Base-by-base conservation (phyloP, 2,888 invertebrate species). In the Eulithis prunata region DNA sequence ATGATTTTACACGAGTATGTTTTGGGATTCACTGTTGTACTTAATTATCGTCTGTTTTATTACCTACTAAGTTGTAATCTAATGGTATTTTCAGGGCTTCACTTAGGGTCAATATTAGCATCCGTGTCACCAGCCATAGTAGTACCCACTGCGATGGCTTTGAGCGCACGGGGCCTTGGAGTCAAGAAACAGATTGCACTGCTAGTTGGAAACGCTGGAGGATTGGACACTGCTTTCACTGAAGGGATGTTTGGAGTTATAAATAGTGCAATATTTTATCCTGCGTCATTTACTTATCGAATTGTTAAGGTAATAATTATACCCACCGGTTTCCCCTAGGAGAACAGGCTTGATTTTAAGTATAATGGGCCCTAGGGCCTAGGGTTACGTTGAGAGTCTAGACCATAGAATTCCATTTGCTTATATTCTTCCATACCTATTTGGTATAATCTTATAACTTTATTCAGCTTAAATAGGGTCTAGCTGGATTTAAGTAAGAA, bases 41-140 rank as follows among this genome's bases (percentile, higher is more conserved):
- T 8, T 0, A 41, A 8, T 8, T 11, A 41, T 41, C 41, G 8
- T 41, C 41, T 41, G 8, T 41, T 41, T 41, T 10, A 10, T 5
- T 41, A 41, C 41, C 0, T 32, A 6, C 32, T 1, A 41, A 41
- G 10, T 21, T 21, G 21, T 21, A 1, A 21, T 1, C 21, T 21
- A 21, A 14, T 14, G 7, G 13, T 68, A 57, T 41, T 69, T 66
- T 3, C 78, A 95, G 95, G 94, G 46, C 94, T 98, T 63, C 95
- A 98, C 71, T 93, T 98, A 43, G 98, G 98, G 8, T 94, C 97
- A 59, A 96, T 98, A 58, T 93, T 98, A 62, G 96, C 98, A 0
- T 99, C 99, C 2, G 99, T 99, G 1, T 98, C 98, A 0, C 99
- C 99, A 4, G 99, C 99, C 1, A 97, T 99, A 4, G 97, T 99